Base-by-base conservation (phyloP, 2,797 vertebrate genomes). In the Muscicapa comitata region DNA sequence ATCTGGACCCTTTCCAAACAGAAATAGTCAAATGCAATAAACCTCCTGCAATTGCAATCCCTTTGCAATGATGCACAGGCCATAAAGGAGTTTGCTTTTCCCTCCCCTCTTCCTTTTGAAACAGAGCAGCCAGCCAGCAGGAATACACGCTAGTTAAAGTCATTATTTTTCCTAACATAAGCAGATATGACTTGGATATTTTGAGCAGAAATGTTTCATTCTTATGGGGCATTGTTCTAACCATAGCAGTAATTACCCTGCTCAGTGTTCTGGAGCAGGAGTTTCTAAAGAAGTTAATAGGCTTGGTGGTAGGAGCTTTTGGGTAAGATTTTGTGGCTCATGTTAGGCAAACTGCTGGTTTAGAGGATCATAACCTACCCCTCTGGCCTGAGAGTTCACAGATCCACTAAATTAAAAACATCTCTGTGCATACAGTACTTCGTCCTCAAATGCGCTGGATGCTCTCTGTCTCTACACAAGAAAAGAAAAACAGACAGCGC, bases 161-260 rank as follows among this genome's bases (percentile, higher is more conserved):
- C 10, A 76, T 92, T 82, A 71, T 84, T 87, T 93, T 80, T 73
- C 74, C 75, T 92, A 71, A 93, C 80, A 81, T 43, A 84, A 92
- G 83, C 84, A 96, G 73, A 94, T 88, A 95, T 13, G 59, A 76
- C 71, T 85, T 71, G 72, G 53, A 61, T 89, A 76, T 79, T 95
- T 74, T 66, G 57, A 85, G 59, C 45, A 95, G 91, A 94, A 94
- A 85, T 59, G 21, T 63, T 75, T 88, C 81, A 77, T 91, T 95
- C 87, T 92, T 94, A 82, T 45, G 53, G 26, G 53, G 63, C 63
- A 89, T 92, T 94, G 87, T 96, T 95, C 88, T 93, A 89, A 87
- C 77, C 78, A 63, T 79, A 73, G 78, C 1, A 15, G 53, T 61
- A 87, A 95, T 94, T 91, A 89, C 75, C 89, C 74, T 2, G 18